Base-by-base conservation (phyloP, 2,888 invertebrate genomes). In the Temnothorax unifasciatus region DNA sequence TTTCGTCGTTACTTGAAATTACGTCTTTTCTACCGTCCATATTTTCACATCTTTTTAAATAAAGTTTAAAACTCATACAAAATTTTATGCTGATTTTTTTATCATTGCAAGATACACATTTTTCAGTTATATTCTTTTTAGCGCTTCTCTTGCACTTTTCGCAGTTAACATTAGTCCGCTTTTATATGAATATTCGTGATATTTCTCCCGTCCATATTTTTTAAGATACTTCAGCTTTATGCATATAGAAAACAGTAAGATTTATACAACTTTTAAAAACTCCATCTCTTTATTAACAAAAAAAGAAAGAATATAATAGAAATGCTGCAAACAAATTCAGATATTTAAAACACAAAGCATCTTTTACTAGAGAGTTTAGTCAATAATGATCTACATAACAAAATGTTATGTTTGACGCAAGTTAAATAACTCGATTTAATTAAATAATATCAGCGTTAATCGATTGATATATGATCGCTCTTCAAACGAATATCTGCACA, bases 121-220 rank as follows among this genome's bases (percentile, higher is more conserved):
- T 41, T 63, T 38, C 38, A 61, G 0, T 61, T n/a, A 63, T 2
- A 34, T 21, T 13, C 4, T 64, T 21, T 38, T 15, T 6, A 41
- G 6, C 15, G 5, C 47, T 47, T 15, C 1, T 47, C 2, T 64
- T 41, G 15, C 6, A 2, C 0, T 1, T 25, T 47, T 25, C 3
- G 0, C 2, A 66, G 6, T 13, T 44, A 64, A n/a, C 44, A 4
- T 66, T 25, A 2, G 3, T 50, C 5, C 5, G 0, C 6, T 50
- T 68, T 68, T 68, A 47, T 68, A 25, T 63, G 2, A 63, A 63
- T 38, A 63, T 63, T 63, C 11, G 5, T 29, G 5, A 63, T 38
- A 63, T 38, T 38, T 59, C 3, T 57, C 1, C 13, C 13, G 2
- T 2, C 13, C 9, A 11, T n/a, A 63, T 15, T 0, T 41, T 34